Conservation (phyloP, 2,797 vertebrate genomes). For the Trachurus trachurus region DNA sequence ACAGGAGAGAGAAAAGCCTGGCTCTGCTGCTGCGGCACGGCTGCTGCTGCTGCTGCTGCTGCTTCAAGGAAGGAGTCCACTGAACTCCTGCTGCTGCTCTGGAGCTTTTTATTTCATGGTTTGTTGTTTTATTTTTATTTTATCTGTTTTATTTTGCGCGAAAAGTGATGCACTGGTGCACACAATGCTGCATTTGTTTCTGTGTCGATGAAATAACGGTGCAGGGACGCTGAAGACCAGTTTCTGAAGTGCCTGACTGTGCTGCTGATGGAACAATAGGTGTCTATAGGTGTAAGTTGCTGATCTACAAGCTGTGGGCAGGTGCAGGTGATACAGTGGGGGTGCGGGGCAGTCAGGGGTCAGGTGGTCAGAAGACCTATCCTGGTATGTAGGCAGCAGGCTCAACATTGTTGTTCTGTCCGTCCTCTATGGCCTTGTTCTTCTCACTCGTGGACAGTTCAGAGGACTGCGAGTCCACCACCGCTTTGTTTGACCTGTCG, state of each 20-base stretch:
- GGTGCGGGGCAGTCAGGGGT: no score
- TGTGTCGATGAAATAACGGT: conserved; percentile 19
- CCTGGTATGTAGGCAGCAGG: conserved; percentile 76
- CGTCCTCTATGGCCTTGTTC: conserved; percentile 84
- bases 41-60: conserved; percentile 35
- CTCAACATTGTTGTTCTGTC: conserved; percentile 87
- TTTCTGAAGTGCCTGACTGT: conserved; percentile 53
- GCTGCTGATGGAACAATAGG: conserved; percentile 36
- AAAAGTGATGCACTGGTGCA: conserved; percentile 34
- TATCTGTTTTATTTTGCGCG: not conserved
- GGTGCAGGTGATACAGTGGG: conserved; percentile 41
- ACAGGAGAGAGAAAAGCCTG: conserved; percentile 31
- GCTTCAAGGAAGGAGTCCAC: conserved; percentile 34
- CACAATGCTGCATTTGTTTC: conserved; percentile 43
- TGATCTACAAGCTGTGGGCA: conserved; percentile 69
- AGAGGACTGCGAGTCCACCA: conserved; percentile 76
- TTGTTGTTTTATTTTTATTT: conserved; percentile 7
- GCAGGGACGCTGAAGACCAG: conserved; percentile 27
- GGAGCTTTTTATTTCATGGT: conserved; percentile 12
- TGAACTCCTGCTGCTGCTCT: conserved; percentile 27
- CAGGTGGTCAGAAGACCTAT: conserved; percentile 60
- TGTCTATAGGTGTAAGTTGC: conserved; percentile 50
- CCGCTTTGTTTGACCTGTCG: conserved; percentile 85
- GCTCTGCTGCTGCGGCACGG: conserved; percentile 5
- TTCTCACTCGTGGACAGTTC: conserved; percentile 80